Percentiles rank a stretch among this genome's conserved stretches.
Conservation (phyloP, 2,113 vertebrate genomes). For the Hemicordylus capensis region DNA sequence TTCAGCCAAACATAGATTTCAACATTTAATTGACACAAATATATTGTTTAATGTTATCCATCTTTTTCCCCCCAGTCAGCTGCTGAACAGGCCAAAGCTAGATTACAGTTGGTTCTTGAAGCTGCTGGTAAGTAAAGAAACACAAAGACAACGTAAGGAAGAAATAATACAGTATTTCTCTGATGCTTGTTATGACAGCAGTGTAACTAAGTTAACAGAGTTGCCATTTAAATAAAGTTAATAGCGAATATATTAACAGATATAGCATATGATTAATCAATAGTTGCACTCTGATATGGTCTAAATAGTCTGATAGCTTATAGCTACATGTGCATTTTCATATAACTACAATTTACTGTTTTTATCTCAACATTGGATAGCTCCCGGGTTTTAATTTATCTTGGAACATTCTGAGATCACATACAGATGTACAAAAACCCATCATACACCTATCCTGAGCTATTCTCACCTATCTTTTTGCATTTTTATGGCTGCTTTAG, state of each 20-base stretch:
- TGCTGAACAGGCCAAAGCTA: slow-evolving; percentile 93
- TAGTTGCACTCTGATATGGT: neutral
- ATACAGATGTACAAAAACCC: neutral
- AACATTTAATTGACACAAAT: neutral
- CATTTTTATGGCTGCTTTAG: neutral
- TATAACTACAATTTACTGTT: neutral
- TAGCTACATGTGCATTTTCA: neutral
- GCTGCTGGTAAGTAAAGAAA: slow-evolving; percentile 89
- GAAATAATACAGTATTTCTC: slow-evolving; percentile 9
- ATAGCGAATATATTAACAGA: neutral
- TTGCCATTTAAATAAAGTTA: neutral
- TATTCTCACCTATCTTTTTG: neutral
- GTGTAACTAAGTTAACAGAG: neutral
- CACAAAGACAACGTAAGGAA: neutral
- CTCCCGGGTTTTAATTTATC: neutral
- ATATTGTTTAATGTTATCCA: neutral
- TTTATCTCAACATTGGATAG: neutral
- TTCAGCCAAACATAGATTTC: neutral
- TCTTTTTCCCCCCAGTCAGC: slow-evolving; percentile 84
- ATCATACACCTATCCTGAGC: neutral
- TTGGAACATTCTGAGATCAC: neutral
- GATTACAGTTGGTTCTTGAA: slow-evolving; percentile 92
- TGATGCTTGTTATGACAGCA: slow-evolving; percentile 19
- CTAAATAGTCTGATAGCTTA: neutral
- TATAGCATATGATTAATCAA: neutral